A percentile compares a stretch with the other conserved stretches of the same genome.
Conservation (phyloP, 2,888 invertebrate species). For the Opisthograptis luteolata region DNA sequence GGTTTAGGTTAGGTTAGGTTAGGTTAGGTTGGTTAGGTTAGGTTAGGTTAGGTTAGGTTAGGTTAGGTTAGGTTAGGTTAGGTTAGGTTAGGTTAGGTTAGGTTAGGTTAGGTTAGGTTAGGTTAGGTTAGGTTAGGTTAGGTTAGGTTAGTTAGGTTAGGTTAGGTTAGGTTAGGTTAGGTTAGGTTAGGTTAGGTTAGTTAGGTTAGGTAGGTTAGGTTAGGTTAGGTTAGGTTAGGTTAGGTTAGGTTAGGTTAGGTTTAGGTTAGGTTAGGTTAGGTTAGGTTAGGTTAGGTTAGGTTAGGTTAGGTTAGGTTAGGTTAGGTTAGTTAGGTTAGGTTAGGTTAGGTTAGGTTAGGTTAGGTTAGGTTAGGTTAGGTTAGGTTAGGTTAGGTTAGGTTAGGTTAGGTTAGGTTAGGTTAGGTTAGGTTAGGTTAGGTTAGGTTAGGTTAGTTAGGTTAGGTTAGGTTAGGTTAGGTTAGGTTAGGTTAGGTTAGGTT, state of each 20-base stretch:
- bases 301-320: constrained; percentile 11
- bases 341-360: constrained; percentile 4
- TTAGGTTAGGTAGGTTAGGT: too few relatives aligned
- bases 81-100: not conserved
- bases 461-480: constrained; percentile 20
- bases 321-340: constrained; percentile 7
- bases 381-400: constrained; percentile 14
- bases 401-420: constrained; percentile 9
- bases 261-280: too few relatives aligned
- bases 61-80: not conserved
- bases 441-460: constrained; percentile 13
- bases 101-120: not conserved
- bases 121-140: constrained; percentile 3
- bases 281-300: constrained; percentile 1
- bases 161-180: constrained; percentile 1
- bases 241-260: constrained; percentile 13
- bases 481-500: constrained; percentile 25
- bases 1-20: too few relatives aligned
- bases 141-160: constrained; percentile 3
- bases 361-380: constrained; percentile 10
- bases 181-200: constrained; percentile 9
- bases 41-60: not conserved
- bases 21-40: too few relatives aligned
- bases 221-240: too few relatives aligned
- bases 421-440: constrained; percentile 6